Conservation (phyloP, 2,113 vertebrate species). For the Neotoma lepida region DNA sequence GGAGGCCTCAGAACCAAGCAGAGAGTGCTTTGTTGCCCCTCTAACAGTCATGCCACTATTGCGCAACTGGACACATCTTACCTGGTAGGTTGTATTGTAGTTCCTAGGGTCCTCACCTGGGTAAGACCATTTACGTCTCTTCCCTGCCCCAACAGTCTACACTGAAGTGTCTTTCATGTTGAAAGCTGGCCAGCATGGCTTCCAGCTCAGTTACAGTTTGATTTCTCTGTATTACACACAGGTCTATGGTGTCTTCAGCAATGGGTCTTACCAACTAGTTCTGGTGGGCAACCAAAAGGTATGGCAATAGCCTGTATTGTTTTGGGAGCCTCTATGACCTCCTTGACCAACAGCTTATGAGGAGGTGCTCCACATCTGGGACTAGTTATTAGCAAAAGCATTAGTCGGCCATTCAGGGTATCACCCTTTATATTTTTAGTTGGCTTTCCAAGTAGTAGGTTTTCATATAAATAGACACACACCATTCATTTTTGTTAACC, state of each 20-base stretch:
- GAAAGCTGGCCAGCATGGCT: not conserved
- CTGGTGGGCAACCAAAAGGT: not conserved
- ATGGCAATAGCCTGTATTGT: not conserved
- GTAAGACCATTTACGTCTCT: not conserved
- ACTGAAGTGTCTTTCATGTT: not conserved
- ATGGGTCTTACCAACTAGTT: not conserved
- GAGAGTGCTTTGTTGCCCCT: not conserved
- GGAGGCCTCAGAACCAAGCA: not conserved
- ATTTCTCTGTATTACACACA: not conserved
- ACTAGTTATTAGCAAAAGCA: not conserved
- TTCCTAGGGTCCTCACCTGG: not conserved
- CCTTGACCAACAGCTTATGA: not conserved
- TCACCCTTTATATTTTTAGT: not conserved
- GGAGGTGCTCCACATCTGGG: not conserved
- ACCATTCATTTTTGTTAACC: not conserved
- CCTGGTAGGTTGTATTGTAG: not conserved
- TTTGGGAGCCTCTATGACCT: not conserved
- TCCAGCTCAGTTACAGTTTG: not conserved
- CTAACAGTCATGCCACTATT: not conserved
- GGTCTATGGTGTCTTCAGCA: not conserved
- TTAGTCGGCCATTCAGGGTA: not conserved
- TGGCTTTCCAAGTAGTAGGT: not conserved
- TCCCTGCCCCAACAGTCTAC: not conserved
- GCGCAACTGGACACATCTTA: not conserved
- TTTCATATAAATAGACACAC: not conserved